Evolutionary conservation across 2,113 vertebrate genomes (phyloP).

Genomic region (Aythya baeri): DNA sequence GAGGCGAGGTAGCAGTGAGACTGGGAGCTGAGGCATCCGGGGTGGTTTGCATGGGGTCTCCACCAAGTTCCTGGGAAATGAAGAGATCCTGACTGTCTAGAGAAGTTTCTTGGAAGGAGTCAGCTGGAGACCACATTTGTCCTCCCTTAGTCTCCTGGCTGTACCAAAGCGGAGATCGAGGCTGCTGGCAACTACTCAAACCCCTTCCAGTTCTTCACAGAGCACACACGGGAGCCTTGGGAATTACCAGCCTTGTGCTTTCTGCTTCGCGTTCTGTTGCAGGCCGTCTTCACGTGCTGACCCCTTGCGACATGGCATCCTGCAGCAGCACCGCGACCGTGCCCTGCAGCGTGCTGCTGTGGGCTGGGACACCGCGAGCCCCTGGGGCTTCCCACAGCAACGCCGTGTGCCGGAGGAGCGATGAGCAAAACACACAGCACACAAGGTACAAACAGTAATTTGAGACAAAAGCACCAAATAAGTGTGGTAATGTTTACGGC

Average conservation of each 20-base stretch:
- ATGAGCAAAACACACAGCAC: background rate
- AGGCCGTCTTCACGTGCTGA: rapidly evolving
- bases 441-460: background rate
- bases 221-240: rapidly evolving
- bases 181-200: background rate
- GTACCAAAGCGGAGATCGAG: background rate
- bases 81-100: background rate
- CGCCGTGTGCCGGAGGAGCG: background rate
- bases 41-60: background rate
- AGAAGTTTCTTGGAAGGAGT: background rate
- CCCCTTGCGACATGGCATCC: background rate
- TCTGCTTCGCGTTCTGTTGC: background rate
- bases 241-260: rapidly evolving
- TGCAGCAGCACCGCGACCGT: background rate
- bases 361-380: background rate
- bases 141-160: background rate
- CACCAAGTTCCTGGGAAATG: background rate
- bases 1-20: background rate
- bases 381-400: background rate
- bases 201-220: background rate
- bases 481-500: background rate
- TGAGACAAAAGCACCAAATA: background rate
- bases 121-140: background rate
- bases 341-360: background rate
- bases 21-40: background rate